Conservation (phyloP, 1,140 invertebrate species). For the Cydia strobilella region DNA sequence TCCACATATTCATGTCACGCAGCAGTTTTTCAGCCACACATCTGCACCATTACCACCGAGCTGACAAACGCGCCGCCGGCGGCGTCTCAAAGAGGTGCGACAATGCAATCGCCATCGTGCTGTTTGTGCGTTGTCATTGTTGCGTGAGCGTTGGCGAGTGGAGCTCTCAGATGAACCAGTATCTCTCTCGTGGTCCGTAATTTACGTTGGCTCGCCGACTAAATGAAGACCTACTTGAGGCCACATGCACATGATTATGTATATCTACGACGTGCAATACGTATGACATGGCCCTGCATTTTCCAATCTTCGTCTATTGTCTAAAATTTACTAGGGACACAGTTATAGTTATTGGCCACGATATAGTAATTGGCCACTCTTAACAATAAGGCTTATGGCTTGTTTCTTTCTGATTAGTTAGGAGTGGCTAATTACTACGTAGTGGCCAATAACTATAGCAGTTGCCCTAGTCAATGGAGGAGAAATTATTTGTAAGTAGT, state of each 20-base stretch:
- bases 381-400: too few species aligned
- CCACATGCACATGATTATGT: too few species aligned
- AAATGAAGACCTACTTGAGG: too few species aligned
- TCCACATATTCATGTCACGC: conserved; percentile 3
- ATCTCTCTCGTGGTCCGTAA: not conserved
- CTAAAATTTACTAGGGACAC: not conserved
- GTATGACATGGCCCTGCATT: not conserved
- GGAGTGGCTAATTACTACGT: too few species aligned
- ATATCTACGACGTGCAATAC: too few species aligned
- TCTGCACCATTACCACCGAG: not conserved
- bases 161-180: not conserved
- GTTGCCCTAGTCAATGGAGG: too few species aligned
- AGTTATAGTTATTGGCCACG: too few species aligned
- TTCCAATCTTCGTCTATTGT: not conserved
- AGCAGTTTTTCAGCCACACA: conserved; percentile 4
- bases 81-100: conserved; percentile 12
- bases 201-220: too few species aligned
- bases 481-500: too few species aligned
- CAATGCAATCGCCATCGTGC: not conserved
- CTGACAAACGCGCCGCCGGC: not conserved
- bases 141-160: not conserved
- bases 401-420: too few species aligned
- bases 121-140: not conserved
- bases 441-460: too few species aligned
- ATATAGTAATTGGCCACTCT: too few species aligned